Percentiles rank a stretch among this genome's conserved stretches.
These are phyloP conservation scores for Scolopax mira DNA, from an alignment of 2,113 vertebrate genomes.

Conservation along the genomic window DNA sequence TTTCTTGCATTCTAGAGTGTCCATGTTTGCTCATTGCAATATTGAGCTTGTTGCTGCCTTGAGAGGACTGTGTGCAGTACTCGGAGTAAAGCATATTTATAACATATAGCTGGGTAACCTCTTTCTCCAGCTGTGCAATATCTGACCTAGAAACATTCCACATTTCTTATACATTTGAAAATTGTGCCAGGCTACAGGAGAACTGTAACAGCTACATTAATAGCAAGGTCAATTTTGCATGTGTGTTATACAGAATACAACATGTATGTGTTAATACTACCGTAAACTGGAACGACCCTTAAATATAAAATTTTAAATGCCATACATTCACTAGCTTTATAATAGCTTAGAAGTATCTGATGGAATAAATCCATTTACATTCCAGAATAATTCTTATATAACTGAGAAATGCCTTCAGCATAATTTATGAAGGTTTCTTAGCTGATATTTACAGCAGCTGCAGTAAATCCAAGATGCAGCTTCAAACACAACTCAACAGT, in stretches of 20 bases:
- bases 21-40: fast-evolving
- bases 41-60: not conserved
- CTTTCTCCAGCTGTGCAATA: not conserved
- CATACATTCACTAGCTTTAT: not conserved
- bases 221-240: not conserved
- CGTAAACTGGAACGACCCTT: not conserved
- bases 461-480: conserved; percentile 28
- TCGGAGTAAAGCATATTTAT: not conserved
- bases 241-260: not conserved
- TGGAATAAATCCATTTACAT: not conserved
- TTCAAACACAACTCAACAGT: conserved; percentile 41
- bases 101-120: not conserved
- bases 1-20: not conserved
- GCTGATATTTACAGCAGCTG: conserved; percentile 43
- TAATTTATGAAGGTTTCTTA: conserved; percentile 44
- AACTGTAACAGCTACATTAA: not conserved
- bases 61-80: not conserved
- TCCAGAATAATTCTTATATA: not conserved
- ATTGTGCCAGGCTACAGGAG: not conserved
- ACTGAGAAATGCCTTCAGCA: conserved; percentile 30
- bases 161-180: not conserved
- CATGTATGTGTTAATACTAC: not conserved
- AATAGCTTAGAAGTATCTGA: not conserved
- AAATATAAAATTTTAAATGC: not conserved
- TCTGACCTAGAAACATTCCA: not conserved